Percentiles rank a stretch among this genome's conserved stretches.
These are phyloP conservation scores for Dynastes tityus DNA, from an alignment of 2,888 invertebrate species.

Conservation along the genomic window DNA sequence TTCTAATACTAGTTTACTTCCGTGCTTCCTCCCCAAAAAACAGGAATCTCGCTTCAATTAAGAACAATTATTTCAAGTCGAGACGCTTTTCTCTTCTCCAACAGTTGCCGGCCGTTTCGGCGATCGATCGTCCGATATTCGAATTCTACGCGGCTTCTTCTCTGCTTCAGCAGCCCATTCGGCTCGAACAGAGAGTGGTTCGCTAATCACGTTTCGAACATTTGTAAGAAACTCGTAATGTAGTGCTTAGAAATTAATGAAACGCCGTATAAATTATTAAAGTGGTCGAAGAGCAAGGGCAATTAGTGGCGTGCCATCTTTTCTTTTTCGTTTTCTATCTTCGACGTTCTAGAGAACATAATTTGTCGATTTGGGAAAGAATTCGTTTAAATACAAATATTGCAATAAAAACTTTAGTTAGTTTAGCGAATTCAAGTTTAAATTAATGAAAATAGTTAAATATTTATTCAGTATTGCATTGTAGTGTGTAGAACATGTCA, in stretches of 20 bases:
- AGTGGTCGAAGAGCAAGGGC: slow-evolving; percentile 11
- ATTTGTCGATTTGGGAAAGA: no score
- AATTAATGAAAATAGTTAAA: no score
- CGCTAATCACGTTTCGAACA: slow-evolving; percentile 33
- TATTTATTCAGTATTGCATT: no score
- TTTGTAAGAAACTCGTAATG: slow-evolving; percentile 14
- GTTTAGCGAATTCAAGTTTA: no score
- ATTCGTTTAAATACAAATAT: no score
- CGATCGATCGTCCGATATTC: background rate
- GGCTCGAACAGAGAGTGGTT: background rate
- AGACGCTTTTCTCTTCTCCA: background rate
- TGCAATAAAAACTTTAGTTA: no score
- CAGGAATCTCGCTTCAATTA: background rate
- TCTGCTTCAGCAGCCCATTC: background rate
- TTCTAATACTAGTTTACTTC: background rate
- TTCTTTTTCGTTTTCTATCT: no score
- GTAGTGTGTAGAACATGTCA: no score
- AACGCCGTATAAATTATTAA: slow-evolving; percentile 32
- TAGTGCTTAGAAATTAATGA: slow-evolving; percentile 33
- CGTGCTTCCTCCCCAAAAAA: background rate
- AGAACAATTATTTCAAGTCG: background rate
- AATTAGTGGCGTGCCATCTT: background rate
- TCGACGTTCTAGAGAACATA: no score
- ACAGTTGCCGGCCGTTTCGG: background rate
- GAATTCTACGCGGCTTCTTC: no score